Base-by-base conservation (phyloP, 2,797 vertebrate species). In the Lithobates sylvaticus region DNA sequence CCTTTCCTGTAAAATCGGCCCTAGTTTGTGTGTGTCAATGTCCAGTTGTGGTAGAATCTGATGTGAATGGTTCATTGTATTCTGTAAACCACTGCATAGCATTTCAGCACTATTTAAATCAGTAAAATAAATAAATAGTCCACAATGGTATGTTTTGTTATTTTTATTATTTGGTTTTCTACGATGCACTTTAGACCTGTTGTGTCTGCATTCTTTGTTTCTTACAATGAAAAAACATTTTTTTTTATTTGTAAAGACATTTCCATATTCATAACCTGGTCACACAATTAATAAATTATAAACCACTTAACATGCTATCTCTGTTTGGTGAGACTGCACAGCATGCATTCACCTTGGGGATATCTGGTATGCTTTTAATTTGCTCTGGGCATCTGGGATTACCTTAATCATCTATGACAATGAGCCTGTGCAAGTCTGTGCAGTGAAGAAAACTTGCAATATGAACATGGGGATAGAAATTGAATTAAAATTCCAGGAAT, bases 351-450 rank as follows among this genome's bases (percentile, higher is more conserved):
- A 61, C 65, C 67, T 32, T 32, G 39, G 70, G 47, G 71, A 82
- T 82, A 82, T 74, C 26, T 65, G 70, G 27, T 64, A 70, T 71
- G 68, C 54, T 83, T 74, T 76, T 68, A 54, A 84, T 84, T 84
- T 70, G 82, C 82, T 84, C 21, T 70, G 74, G 64, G 82, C 42
- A 84, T 67, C 36, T 32, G 82, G 74, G 74, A 76, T 84, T 77
- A 84, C 58, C 47, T 58, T 54, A 77, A 83, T 76, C 74, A 70
- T 47, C 61, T 47, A 77, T 47, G 74, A 77, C 82, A 84, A 84
- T 76, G 26, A 80, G 32, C n/a, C 54, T 74, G 39, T 76, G 72
- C 81, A 83, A 67, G 74, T 50, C 65, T 84, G 42, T 54, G 23
- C 65, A 58, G 64, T 77, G 23, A 12, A 18, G 82, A 61, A 58